Percentiles rank a stretch among this genome's conserved stretches.
Evolutionary conservation across 1,140 invertebrate species (phyloP).

Genomic region (Centruroides vittatus): DNA sequence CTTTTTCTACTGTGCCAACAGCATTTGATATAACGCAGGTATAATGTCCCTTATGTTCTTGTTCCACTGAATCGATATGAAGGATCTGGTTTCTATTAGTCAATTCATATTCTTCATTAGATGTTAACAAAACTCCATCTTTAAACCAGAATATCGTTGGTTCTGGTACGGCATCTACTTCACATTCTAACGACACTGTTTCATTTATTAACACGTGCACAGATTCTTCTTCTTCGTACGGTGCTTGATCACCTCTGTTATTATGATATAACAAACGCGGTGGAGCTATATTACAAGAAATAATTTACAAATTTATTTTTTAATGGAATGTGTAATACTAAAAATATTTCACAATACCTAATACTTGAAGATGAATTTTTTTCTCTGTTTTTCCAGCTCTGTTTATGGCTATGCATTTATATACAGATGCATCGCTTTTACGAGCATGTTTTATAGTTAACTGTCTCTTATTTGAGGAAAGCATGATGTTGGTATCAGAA

Average conservation of each 20-base stretch:
- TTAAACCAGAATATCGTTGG: slow-evolving; percentile 33
- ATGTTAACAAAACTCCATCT: slow-evolving; percentile 17
- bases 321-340: too few species aligned
- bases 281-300: too few species aligned
- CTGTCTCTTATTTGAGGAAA: background rate
- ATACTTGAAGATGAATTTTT: slow-evolving; percentile 43
- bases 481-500: background rate
- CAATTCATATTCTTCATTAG: too few species aligned
- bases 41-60: slow-evolving; percentile 11
- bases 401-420: slow-evolving; percentile 9
- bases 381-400: slow-evolving; percentile 35
- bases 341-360: slow-evolving; percentile 33
- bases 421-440: slow-evolving; percentile 4
- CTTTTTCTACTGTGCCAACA: slow-evolving; percentile 17
- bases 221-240: too few species aligned
- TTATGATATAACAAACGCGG: too few species aligned
- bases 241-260: too few species aligned
- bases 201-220: slow-evolving; percentile 7
- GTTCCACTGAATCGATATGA: too few species aligned
- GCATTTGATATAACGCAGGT: slow-evolving; percentile 19
- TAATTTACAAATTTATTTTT: too few species aligned
- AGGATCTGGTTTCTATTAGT: too few species aligned
- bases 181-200: slow-evolving; percentile 12
- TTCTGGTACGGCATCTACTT: slow-evolving; percentile 25
- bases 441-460: background rate